Conservation (phyloP, 2,888 invertebrate genomes). For the Trisateles emortualis region DNA sequence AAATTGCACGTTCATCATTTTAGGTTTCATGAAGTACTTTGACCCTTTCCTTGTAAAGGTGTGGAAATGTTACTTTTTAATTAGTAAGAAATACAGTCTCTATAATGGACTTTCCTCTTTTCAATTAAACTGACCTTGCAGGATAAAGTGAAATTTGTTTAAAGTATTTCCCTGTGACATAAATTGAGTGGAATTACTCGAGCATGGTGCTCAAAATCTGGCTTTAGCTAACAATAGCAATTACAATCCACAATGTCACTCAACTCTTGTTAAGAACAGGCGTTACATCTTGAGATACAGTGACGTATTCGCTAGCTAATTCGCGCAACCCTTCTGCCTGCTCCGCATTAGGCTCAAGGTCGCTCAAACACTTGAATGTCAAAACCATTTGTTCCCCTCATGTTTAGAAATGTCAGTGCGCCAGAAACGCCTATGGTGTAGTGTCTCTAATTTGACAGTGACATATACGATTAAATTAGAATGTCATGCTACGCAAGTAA, state of each 20-base stretch:
- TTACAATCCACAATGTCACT: conserved; percentile 62
- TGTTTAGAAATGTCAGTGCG: conserved; percentile 84
- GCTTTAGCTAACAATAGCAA: conserved; percentile 45
- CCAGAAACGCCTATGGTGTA: conserved; percentile 81
- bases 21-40: conserved; percentile 18
- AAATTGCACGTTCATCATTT: conserved; percentile 51
- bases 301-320: conserved; percentile 61
- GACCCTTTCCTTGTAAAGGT: conserved; percentile 1
- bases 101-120: not conserved
- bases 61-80: not conserved
- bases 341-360: conserved; percentile 74
- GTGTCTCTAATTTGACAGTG: conserved; percentile 83
- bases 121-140: not conserved
- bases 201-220: conserved; percentile 16
- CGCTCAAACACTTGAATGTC: conserved; percentile 81
- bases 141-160: not conserved
- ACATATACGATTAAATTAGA: conserved; percentile 83
- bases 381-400: conserved; percentile 81
- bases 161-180: conserved; percentile 2
- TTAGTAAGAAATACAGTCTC: not conserved
- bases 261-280: conserved; percentile 54
- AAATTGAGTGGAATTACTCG: conserved; percentile 22
- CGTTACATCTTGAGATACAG: conserved; percentile 56
- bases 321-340: conserved; percentile 71
- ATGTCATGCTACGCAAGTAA: conserved; percentile 71